Evolutionary conservation across 2,888 invertebrate species (phyloP).

Genomic region (Apodemia mormo): DNA sequence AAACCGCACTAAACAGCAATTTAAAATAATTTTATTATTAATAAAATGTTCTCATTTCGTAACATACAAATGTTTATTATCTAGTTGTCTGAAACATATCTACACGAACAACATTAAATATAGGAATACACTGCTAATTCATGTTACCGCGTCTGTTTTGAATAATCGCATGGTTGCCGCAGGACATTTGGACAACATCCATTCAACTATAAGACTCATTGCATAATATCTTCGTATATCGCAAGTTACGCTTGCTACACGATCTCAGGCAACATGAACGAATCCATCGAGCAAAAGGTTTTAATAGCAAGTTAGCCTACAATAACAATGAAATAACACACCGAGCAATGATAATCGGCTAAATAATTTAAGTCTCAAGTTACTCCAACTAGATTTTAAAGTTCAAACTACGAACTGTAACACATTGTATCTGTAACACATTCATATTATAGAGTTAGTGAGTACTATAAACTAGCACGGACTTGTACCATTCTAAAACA

Average conservation of each 20-base stretch:
- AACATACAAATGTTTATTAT: not conserved
- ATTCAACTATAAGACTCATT: conserved; percentile 55
- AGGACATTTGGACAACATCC: conserved; percentile 57
- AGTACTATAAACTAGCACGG: no score
- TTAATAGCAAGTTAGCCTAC: not conserved
- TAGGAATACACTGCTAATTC: conserved; percentile 37
- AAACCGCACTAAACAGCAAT: not conserved
- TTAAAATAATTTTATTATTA: not conserved
- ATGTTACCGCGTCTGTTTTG: conserved; percentile 54
- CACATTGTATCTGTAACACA: no score
- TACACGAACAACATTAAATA: conserved; percentile 8
- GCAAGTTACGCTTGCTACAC: not conserved
- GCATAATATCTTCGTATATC: conserved; percentile 43
- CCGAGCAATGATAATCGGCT: not conserved
- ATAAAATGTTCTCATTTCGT: not conserved
- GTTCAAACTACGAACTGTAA: no score
- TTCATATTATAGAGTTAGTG: no score
- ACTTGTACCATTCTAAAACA: no score
- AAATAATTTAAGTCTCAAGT: no score
- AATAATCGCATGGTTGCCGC: conserved; percentile 54
- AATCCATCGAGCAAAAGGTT: not conserved
- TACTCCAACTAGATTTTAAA: no score
- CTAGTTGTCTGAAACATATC: not conserved
- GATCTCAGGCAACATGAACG: not conserved
- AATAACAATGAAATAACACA: not conserved